Conservation (phyloP, 2,113 vertebrate species). For the Forbesichthys agassizii region DNA sequence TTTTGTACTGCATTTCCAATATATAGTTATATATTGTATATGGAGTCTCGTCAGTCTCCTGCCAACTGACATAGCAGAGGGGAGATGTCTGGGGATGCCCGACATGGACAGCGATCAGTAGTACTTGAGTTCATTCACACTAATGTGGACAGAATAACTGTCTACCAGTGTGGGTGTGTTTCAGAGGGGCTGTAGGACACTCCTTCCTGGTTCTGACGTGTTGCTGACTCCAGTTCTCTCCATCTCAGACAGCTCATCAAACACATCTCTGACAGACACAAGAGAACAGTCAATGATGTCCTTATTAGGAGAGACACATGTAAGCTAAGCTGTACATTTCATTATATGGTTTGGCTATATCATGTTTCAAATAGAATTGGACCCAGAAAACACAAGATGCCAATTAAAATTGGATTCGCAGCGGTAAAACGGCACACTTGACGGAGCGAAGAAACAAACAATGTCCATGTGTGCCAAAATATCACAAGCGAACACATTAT, state of each 20-base stretch:
- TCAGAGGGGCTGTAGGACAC: conserved; percentile 79
- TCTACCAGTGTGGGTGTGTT: neutral
- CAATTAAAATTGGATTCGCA: no score
- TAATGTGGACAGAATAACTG: neutral
- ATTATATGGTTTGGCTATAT: no score
- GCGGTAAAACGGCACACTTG: no score
- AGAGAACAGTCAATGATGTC: neutral
- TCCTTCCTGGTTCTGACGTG: conserved; percentile 65
- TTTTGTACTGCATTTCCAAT: conserved; percentile 35
- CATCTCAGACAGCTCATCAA: conserved; percentile 91
- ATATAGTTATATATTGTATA: neutral
- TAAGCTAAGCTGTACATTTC: no score
- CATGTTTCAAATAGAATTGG: no score
- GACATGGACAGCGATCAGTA: conserved; percentile 61
- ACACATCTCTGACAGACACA: conserved; percentile 83
- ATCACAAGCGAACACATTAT: no score
- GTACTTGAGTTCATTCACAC: conserved; percentile 49
- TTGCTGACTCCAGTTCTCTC: conserved; percentile 75
- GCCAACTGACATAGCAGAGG: conserved; percentile 6
- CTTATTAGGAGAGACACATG: no score
- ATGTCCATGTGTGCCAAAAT: no score
- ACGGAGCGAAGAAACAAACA: no score
- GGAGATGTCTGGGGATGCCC: conserved; percentile 48
- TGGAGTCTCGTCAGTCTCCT: conserved; percentile 34
- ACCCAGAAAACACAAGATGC: no score